Base-by-base conservation (phyloP, 2,797 vertebrate genomes). In the Scolopax bukidnonensis region DNA sequence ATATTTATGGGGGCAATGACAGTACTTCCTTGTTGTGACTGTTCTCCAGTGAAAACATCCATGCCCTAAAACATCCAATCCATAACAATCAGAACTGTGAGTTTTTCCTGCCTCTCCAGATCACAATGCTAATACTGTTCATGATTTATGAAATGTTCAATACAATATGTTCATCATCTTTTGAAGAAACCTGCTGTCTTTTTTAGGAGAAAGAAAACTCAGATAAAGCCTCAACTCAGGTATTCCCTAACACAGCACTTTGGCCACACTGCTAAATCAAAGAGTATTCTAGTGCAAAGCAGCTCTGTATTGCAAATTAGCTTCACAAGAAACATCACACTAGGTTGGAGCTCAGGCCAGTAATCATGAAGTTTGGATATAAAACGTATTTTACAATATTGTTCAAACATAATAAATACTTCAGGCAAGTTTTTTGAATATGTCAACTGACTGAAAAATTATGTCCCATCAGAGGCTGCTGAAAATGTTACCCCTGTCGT, bases 321-420 rank as follows among this genome's bases (percentile, higher is more conserved):
- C 77, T 91, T 90, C 70, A 82, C 77, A 82, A 60, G 67, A 92
- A 94, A 92, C 64, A 95, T 87, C 85, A 70, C 64, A 51, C 56
- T 18, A 77, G 33, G 60, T 77, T 45, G 60, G 50, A 90, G 57
- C 32, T 91, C 23, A 10, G 85, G 70, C 48, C 70, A 90, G 56
- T 56, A 93, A 91, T 84, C 75, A 74, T 9, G n/a, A 84, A 80
- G 70, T 11, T 56, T 81, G 48, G 78, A 93, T 95, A 84, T 64
- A 56, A 97, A 96, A 87, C 7, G 1, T 40, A 48, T 83, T 89
- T 93, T 93, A 92, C 69, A 92, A 60, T 95, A 85, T 71, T 93
- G 81, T 80, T 96, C 77, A 91, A 97, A 90, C 81, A 94, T 51
- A 68, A 93, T 87, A 93, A 95, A 79, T 73, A 93, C 80, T 74